Conservation (phyloP, 2,888 invertebrate genomes). For the Eupithecia tripunctaria region DNA sequence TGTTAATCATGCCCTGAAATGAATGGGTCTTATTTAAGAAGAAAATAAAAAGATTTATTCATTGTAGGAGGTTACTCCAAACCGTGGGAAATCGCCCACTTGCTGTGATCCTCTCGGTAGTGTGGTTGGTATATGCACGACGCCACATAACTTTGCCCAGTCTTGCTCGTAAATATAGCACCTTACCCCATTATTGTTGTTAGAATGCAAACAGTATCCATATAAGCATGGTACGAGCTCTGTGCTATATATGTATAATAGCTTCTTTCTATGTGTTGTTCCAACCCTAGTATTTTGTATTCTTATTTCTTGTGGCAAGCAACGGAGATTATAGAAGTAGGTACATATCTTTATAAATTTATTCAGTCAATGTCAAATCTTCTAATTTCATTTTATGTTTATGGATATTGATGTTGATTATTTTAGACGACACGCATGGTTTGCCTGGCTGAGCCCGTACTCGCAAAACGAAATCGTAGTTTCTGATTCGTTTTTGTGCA, state of each 20-base stretch:
- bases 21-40: constrained; percentile 34
- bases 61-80: constrained; percentile 36
- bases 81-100: constrained; percentile 63
- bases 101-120: constrained; percentile 60
- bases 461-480: too few species aligned
- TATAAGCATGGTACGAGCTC: constrained; percentile 36
- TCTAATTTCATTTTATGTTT: background rate
- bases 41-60: constrained; percentile 50
- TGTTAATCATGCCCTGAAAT: constrained; percentile 33
- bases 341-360: background rate
- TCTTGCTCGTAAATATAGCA: constrained; percentile 66
- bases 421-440: background rate
- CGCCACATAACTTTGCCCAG: constrained; percentile 72
- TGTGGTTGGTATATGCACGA: constrained; percentile 60
- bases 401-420: background rate
- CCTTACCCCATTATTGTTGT: constrained; percentile 65
- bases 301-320: constrained; percentile 30
- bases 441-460: background rate
- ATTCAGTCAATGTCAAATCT: background rate
- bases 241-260: too few species aligned
- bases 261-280: constrained; percentile 40
- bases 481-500: too few species aligned
- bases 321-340: constrained; percentile 4
- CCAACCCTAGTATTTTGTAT: constrained; percentile 24
- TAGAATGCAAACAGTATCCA: constrained; percentile 47